Evolutionary conservation across 2,888 invertebrate genomes (phyloP), one percentile per base, ranked within the genome.

Genomic region (Amphipyra tragopoginis): DNA sequence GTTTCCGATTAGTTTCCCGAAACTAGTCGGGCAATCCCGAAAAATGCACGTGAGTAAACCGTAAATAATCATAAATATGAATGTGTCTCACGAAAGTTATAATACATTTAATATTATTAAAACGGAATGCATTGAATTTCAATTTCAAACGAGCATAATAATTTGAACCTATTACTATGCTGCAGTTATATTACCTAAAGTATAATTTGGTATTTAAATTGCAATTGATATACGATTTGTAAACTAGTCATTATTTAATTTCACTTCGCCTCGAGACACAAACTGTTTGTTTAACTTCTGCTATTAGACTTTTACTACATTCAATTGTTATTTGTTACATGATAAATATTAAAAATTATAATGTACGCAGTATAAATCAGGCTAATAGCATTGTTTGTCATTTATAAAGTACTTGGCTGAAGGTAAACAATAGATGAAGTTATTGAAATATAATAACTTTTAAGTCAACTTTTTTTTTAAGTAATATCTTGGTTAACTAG

Each of bases 61-160:
- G n/a, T n/a, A n/a, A n/a, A n/a, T n/a, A n/a, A n/a, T n/a, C n/a
- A n/a, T n/a, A n/a, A n/a, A n/a, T n/a, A n/a, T n/a, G n/a, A n/a
- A n/a, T n/a, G n/a, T n/a, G n/a, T n/a, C n/a, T n/a, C n/a, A n/a
- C n/a, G n/a, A n/a, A n/a, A n/a, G n/a, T n/a, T n/a, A n/a, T n/a
- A n/a, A n/a, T 9, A 53, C 26, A 53, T 53, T 56, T 39, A 51
- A 57, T 34, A 40, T 26, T 53, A 65, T 55, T 65, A 45, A 45
- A 57, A 57, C 14, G 39, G 43, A 42, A 36, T 36, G 11, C 11
- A 44, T 33, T 38, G 33, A 50, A 40, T 21, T 39, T 36, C 14
- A 44, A 49, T 40, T 55, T 40, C 1, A 38, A 55, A 34, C 9
- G 3, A 39, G 14, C 7, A 42, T 11, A 11, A 34, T 43, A 34